Evolutionary conservation across 2,113 vertebrate species (phyloP).

Genomic region (Pycnonotus jocosus): DNA sequence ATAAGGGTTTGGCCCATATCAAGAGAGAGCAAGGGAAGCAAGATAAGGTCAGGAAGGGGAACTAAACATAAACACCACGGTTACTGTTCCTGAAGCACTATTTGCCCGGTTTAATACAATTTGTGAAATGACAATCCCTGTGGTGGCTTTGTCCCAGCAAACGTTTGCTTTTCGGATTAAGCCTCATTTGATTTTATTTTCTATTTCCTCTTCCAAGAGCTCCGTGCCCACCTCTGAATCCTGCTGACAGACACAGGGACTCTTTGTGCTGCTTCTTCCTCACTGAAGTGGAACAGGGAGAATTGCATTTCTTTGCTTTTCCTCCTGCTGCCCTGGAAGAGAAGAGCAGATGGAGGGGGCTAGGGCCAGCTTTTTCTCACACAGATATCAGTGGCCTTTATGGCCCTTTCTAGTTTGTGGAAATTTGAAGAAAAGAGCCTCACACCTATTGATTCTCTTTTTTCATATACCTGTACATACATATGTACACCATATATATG

Average conservation of each 20-base stretch:
- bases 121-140: slow-evolving; percentile 58
- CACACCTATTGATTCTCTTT: not conserved
- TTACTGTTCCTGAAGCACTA: slow-evolving; percentile 53
- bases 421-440: not conserved
- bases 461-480: accelerated
- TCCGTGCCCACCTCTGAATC: not conserved
- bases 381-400: not conserved
- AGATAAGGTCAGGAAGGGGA: slow-evolving; percentile 25
- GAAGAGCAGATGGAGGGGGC: not conserved
- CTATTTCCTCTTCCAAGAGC: slow-evolving; percentile 14
- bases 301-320: slow-evolving; percentile 39
- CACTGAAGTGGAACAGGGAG: slow-evolving; percentile 27
- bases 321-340: not conserved
- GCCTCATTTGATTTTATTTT: slow-evolving; percentile 48
- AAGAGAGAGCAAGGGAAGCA: not conserved
- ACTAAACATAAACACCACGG: slow-evolving; percentile 3
- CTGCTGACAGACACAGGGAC: not conserved
- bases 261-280: slow-evolving; percentile 5
- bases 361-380: not conserved
- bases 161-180: slow-evolving; percentile 65
- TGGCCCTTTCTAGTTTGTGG: not conserved
- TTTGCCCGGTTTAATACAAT: slow-evolving; percentile 68
- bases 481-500: not conserved
- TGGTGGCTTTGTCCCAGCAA: slow-evolving; percentile 49
- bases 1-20: not conserved